Base-by-base conservation (phyloP, 2,888 invertebrate genomes). In the Heliconius ismenius region DNA sequence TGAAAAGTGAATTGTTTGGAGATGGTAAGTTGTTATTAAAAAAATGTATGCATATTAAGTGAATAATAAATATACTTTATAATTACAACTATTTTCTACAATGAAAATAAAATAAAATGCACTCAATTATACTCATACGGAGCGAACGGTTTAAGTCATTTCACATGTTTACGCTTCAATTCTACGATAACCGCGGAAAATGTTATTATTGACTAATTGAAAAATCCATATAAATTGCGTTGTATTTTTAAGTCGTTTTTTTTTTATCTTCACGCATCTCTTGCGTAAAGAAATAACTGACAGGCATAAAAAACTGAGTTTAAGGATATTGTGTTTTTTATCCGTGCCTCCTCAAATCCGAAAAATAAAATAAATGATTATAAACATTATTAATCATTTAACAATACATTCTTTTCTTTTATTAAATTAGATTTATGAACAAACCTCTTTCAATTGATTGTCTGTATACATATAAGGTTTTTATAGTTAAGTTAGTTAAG, bases 1-100 rank as follows among this genome's bases (percentile, higher is more conserved):
- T 99, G 99, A 96, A 97, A 87, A 98, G 97, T 87, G 95, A 96
- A 18, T 88, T 96, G 63, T 98, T 96, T 89, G 98, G 98, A 7
- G 96, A 97, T 77, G 96, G 94, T 93, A 82, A 81, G 87, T 82
- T 67, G 24, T 18, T n/a, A 65, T 49, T 49, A 18, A 49, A 49
- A 18, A 49, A 13, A 36, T 36, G 36, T 65, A n/a, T 64, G 7
- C 7, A 32, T 32, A 32, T 32, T 32, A 32, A 32, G 32, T 32
- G 32, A 32, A 32, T 18, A 49, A 49, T 49, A 4, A 4, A 4
- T 49, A 43, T 6, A 6, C 43, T 18, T 26, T 24, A 62, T 26
- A 62, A 13, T 4, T 26, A 24, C 6, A 24, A 62, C 13, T 26
- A 62, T 62, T 62, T 62, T 62, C 4, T 62, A 24, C 24, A 62